Evolutionary conservation across 2,113 vertebrate genomes (phyloP).

Genomic region (Oenanthe melanoleuca): DNA sequence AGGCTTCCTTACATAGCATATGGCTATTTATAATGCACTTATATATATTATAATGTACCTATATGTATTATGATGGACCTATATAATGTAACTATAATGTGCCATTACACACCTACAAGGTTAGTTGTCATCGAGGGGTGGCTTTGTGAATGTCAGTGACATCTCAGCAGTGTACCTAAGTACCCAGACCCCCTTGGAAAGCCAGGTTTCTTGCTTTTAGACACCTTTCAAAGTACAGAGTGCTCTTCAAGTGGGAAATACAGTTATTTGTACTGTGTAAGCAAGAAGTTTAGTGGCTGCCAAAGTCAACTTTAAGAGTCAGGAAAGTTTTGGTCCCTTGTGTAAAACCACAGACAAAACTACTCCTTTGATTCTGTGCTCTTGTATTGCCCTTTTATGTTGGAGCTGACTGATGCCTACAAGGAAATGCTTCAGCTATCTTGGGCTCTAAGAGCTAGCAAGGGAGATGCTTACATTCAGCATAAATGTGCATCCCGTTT

Average conservation of each 20-base stretch:
- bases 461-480: slow-evolving; percentile 20
- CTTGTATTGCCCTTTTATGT: slow-evolving; percentile 32
- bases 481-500: not conserved
- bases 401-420: slow-evolving; percentile 25
- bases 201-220: not conserved
- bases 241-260: not conserved
- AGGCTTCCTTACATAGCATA: not conserved
- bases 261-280: not conserved
- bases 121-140: not conserved
- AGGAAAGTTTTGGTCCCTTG: slow-evolving; percentile 11
- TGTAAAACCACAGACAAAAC: slow-evolving; percentile 5
- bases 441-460: not conserved
- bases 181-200: not conserved
- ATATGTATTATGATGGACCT: not conserved
- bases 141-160: not conserved
- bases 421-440: slow-evolving; percentile 21
- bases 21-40: not conserved
- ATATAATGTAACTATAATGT: not conserved
- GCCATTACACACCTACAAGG: not conserved
- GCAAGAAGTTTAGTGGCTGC: not conserved
- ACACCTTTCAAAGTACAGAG: not conserved
- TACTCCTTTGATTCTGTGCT: slow-evolving; percentile 35
- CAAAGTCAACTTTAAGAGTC: not conserved
- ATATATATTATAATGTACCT: not conserved
- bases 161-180: not conserved